Percentiles rank a stretch among this genome's conserved stretches.
Evolutionary conservation across 2,888 invertebrate species (phyloP).

Genomic region (Helleia helle): DNA sequence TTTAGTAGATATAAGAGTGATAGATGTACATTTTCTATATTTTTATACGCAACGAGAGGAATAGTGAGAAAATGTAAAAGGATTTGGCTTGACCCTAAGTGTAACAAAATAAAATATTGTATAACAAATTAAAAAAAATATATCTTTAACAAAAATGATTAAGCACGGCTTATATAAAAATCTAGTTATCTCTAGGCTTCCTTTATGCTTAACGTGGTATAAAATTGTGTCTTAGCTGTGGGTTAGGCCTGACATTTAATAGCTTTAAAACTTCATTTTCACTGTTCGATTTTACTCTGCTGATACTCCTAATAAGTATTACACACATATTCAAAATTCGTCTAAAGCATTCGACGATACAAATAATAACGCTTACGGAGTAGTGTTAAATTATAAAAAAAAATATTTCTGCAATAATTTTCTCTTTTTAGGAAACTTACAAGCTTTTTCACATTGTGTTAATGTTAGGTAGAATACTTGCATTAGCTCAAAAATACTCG

Average conservation of each 20-base stretch:
- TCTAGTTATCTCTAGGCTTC: not conserved
- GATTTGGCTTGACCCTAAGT: not conserved
- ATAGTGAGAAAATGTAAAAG: not conserved
- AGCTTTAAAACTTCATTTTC: not conserved
- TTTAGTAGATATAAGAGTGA: constrained; percentile 18
- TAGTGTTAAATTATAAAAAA: constrained; percentile 1
- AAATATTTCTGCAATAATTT: not conserved
- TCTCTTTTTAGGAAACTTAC: no score
- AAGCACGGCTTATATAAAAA: not conserved
- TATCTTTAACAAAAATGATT: not conserved
- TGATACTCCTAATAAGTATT: not conserved
- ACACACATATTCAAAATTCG: not conserved
- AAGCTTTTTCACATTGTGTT: constrained; percentile 2
- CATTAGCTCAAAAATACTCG: constrained; percentile 6
- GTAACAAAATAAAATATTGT: constrained; percentile 1
- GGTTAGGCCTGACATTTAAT: not conserved
- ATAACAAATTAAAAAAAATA: no score
- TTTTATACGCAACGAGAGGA: constrained; percentile 26
- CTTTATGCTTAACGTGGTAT: not conserved
- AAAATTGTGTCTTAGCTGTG: not conserved
- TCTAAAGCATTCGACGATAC: not conserved
- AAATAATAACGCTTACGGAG: not conserved
- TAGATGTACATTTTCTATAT: constrained; percentile 29
- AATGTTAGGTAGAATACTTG: constrained; percentile 9
- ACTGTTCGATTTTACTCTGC: not conserved